Conservation (phyloP, 2,113 vertebrate genomes). For the Todiramphus chloris region DNA sequence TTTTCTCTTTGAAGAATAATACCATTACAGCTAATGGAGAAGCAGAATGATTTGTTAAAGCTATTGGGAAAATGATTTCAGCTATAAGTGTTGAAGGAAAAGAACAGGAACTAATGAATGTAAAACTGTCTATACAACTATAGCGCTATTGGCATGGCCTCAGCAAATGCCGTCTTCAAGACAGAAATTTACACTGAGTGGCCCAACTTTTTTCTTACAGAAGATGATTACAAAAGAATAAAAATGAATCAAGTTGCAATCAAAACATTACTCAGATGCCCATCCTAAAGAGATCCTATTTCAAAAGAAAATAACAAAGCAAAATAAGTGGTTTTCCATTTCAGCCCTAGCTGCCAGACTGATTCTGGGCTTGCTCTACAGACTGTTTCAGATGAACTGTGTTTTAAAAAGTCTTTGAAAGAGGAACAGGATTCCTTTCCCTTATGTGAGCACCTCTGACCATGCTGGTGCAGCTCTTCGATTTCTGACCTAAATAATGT, state of each 20-base stretch:
- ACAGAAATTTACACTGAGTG: neutral
- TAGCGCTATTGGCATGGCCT: neutral
- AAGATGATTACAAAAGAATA: neutral
- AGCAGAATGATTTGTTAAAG: slow-evolving; percentile 20
- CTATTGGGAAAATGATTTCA: neutral
- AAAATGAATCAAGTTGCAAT: neutral
- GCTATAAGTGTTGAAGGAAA: neutral
- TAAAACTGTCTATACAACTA: neutral
- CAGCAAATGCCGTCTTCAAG: neutral
- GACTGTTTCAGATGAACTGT: neutral
- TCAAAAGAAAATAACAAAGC: neutral
- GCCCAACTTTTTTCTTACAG: neutral
- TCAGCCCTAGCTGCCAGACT: neutral
- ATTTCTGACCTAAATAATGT: neutral
- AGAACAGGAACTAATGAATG: slow-evolving; percentile 7
- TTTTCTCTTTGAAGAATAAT: slow-evolving; percentile 10
- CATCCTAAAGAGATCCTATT: neutral
- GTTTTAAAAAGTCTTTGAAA: neutral
- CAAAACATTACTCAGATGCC: neutral
- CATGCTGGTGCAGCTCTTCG: neutral
- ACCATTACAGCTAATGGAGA: neutral
- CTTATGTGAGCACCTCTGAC: neutral
- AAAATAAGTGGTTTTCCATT: neutral
- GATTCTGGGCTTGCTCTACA: neutral
- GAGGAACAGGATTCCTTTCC: neutral